Conservation (phyloP, 2,113 vertebrate species). For the Ifrita kowaldi region DNA sequence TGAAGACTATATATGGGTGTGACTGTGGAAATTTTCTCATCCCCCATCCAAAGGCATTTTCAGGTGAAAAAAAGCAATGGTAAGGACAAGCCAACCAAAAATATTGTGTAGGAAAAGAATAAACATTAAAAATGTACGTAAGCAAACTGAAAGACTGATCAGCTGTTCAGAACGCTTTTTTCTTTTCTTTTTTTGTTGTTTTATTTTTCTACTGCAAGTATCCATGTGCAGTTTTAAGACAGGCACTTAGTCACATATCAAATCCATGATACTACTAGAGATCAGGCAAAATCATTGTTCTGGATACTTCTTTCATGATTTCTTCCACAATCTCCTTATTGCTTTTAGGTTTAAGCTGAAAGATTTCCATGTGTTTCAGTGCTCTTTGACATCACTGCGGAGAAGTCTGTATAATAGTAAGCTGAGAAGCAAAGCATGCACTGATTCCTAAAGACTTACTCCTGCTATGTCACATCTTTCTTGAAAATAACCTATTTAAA, state of each 20-base stretch:
- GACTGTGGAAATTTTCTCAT: background rate
- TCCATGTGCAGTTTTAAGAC: background rate
- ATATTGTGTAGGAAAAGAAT: background rate
- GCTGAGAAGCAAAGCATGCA: background rate
- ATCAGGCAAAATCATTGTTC: background rate
- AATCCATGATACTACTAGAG: background rate
- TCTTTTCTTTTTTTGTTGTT: background rate
- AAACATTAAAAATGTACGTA: background rate
- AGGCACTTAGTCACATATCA: background rate
- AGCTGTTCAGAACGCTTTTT: background rate
- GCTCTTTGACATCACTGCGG: background rate
- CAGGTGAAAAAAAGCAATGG: background rate
- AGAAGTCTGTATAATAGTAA: background rate
- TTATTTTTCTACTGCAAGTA: background rate
- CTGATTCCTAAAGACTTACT: background rate
- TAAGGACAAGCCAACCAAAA: background rate
- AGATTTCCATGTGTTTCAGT: background rate
- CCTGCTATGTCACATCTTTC: background rate
- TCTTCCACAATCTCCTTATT: background rate
- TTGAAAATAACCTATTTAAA: background rate
- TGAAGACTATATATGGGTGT: fast-evolving
- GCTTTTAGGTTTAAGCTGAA: background rate
- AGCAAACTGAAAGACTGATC: background rate
- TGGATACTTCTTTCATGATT: background rate
- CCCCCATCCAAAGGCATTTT: background rate